Evolutionary conservation across 92 coral and sea anemone species (phyloP).

Genomic region (Scolanthus callimorphus): DNA sequence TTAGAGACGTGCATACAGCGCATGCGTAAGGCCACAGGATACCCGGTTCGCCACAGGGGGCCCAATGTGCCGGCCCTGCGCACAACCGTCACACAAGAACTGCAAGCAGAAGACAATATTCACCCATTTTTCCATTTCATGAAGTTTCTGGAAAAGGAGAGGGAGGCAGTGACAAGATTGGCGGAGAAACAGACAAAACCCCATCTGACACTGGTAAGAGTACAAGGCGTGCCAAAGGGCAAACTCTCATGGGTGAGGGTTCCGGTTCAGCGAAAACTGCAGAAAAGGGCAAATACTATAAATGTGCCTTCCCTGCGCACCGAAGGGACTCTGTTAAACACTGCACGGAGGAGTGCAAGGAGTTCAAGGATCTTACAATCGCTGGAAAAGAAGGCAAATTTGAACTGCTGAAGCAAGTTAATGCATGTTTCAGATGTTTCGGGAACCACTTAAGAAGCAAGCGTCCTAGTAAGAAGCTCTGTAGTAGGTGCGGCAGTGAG

Average conservation of each 20-base stretch:
- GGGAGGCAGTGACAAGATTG: conserved; percentile 47
- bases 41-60: too few species aligned
- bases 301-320: conserved; percentile 53
- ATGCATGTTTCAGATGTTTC: too few species aligned
- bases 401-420: too few species aligned
- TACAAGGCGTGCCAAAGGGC: too few species aligned
- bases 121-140: conserved; percentile 51
- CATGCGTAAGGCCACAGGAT: too few species aligned
- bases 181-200: conserved; percentile 56
- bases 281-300: conserved; percentile 34
- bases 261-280: conserved; percentile 10
- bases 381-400: conserved; percentile 41
- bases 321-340: conserved; percentile 52
- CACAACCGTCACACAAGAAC: too few species aligned
- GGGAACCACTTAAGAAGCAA: conserved; percentile 38
- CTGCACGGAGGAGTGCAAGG: conserved; percentile 54
- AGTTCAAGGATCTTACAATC: conserved; percentile 47
- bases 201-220: too few species aligned
- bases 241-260: conserved; percentile 23
- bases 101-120: conserved; percentile 44
- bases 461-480: conserved; percentile 34
- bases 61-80: too few species aligned
- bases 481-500: conserved; percentile 40
- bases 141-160: conserved; percentile 55
- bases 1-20: too few species aligned